Base-by-base conservation (phyloP, 92 coral and sea anemone species). In the Palythoa grandis region DNA sequence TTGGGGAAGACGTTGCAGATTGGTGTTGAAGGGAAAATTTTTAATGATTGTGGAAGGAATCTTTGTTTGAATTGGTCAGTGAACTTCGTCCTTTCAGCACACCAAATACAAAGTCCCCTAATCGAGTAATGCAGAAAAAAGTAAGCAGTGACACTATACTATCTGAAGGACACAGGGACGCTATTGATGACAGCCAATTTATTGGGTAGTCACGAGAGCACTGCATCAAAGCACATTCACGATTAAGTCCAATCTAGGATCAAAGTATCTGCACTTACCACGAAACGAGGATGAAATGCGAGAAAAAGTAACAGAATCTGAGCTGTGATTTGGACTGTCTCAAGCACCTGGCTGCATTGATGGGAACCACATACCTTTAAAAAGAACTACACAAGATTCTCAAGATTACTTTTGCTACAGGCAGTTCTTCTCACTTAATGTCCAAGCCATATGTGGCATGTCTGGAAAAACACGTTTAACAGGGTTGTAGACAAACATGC, bases 231-330 rank as follows among this genome's bases (percentile, higher is more conserved):
- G 60, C 17, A 54, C 60, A 54, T 54, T 54, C 60, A 1, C 13
- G 50, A 89, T 89, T 24, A 89, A 85, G 61, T 67, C 67, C 38
- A 65, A 38, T 38, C 40, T 85, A 76, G 89, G 86, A 70, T 5
- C 47, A 40, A 2, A 20, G 75, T 85, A 85, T 87, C 61, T 89
- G 12, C 66, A 83, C 70, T 77, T 89, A 77, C 91, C 88, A 76
- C 70, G 73, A 53, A 48, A 84, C 74, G 48, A 52, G 60, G 88
- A 89, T 77, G 91, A 89, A 76, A 84, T 84, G 91, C 43, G 79
- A 52, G 40, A 72, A 17, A 85, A 89, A 52, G 92, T 73, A 16
- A 70, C 89, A 70, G 89, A 89, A 50, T 89, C 85, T 66, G 92
- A 89, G 53, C 67, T 67, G 53, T 72, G 68, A 56, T 87, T 87